Evolutionary conservation across 2,888 invertebrate species (phyloP), one percentile per base, ranked within the genome.

Genomic region (Euzetes globulus): DNA sequence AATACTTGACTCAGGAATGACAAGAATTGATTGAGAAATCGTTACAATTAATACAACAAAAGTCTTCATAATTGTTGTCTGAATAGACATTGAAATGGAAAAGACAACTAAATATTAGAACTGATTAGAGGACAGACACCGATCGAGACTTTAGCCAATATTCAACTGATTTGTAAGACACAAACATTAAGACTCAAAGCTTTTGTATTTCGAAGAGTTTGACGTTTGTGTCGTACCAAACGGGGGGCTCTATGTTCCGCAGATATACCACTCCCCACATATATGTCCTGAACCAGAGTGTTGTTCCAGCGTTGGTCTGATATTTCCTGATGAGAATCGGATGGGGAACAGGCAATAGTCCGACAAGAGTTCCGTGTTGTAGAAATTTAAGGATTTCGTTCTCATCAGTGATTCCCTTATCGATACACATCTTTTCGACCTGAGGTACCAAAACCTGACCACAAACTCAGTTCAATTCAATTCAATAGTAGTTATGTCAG

Each of bases 261-360:
- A 99, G 87, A 84, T 99, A 99, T 79, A 99, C 97, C 74, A 99
- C 94, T 72, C 98, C 99, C 98, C 98, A 99, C 89, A 99, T 93
- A 83, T 99, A 99, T 0, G 98, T 99, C 74, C 98, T 87, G 86
- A 99, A 99, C 99, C 99, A 99, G 81, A 96, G 94, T 33, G 97
- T 97, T 0, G 99, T 99, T 77, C 97, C 98, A 50, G 91, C 89
- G 85, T 99, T 99, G 70, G 98, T 96, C 85, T 99, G 99, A 85
- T 99, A 99, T 72, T 98, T 95, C 80, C 99, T 87, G 82, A 99
- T 99, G 77, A 99, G 88, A 83, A 99, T 99, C 11, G 99, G 99
- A 85, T 99, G 99, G 7, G 99, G 99, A 72, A 99, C 99, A 0
- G 99, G 99, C 79, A 99, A 85, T 72, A 99, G 85, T 0, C 99